Percentiles rank a stretch among this genome's conserved stretches.
Conservation (phyloP, 2,797 vertebrate genomes). For the Dallia pectoralis region DNA sequence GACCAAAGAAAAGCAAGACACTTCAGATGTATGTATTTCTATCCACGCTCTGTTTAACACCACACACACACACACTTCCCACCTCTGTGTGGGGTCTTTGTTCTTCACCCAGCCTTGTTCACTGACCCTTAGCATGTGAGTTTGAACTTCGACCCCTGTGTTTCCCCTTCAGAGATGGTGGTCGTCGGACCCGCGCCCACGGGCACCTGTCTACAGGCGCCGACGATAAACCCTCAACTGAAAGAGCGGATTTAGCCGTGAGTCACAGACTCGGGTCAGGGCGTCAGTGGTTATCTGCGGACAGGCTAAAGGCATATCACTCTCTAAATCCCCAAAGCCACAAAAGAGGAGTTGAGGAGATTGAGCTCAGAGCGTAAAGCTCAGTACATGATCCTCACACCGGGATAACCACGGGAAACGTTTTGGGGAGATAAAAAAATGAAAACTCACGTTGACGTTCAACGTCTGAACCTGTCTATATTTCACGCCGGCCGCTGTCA, state of each 20-base stretch:
- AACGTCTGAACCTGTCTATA: conserved; percentile 34
- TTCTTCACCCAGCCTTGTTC: conserved; percentile 73
- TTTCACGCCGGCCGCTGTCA: conserved; percentile 58
- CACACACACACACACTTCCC: not conserved
- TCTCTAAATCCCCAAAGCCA: conserved; percentile 59
- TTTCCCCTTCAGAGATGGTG: conserved; percentile 64
- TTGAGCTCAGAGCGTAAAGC: conserved; percentile 55
- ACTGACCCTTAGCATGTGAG: conserved; percentile 74
- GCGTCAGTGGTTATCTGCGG: conserved; percentile 51
- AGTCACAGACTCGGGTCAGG: conserved; percentile 39
- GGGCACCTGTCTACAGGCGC: conserved; percentile 46
- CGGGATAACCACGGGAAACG: conserved; percentile 63
- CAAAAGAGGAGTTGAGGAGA: conserved; percentile 24
- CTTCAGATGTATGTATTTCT: conserved; percentile 46
- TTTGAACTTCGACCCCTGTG: conserved; percentile 82
- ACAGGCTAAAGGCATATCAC: conserved; percentile 66
- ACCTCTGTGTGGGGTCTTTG: conserved; percentile 69
- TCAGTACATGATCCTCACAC: conserved; percentile 70
- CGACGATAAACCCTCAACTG: conserved; percentile 59
- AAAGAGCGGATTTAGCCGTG: conserved; percentile 45
- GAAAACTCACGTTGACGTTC: conserved; percentile 3
- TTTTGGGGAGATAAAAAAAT: conserved; percentile 47
- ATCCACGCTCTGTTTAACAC: conserved; percentile 55
- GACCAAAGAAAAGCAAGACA: conserved; percentile 1
- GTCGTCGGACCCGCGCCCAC: conserved; percentile 12